Conservation (phyloP, 2,888 invertebrate species). For the Drosophila parthenogenetica region DNA sequence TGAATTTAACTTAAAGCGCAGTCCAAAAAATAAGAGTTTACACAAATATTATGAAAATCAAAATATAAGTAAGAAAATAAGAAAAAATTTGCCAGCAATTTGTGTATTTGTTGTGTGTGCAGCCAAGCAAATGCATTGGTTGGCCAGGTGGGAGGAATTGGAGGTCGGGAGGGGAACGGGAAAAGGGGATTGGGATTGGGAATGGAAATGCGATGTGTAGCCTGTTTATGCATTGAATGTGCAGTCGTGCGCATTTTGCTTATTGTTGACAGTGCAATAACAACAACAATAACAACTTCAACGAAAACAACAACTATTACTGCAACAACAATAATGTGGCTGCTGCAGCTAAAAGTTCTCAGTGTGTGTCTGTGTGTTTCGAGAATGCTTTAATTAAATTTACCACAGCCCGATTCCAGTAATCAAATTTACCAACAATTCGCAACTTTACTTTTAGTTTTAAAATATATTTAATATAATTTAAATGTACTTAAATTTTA, state of each 20-base stretch:
- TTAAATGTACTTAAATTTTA: background rate
- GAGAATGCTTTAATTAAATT: conserved; percentile 68
- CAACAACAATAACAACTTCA: conserved; percentile 41
- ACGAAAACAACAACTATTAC: conserved; percentile 24
- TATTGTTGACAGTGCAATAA: conserved; percentile 65
- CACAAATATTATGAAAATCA: conserved; percentile 17
- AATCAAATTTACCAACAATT: conserved; percentile 13
- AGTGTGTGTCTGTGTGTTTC: conserved; percentile 29
- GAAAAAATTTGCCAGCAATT: conserved; percentile 47
- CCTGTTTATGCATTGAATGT: conserved; percentile 56
- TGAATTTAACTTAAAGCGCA: conserved; percentile 42
- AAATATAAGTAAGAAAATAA: conserved; percentile 16
- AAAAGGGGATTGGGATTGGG: background rate
- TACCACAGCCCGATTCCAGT: conserved; percentile 21
- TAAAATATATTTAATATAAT: background rate
- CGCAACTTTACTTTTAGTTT: background rate
- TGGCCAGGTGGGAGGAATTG: conserved; percentile 26
- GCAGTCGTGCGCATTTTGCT: conserved; percentile 54
- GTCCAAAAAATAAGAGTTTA: conserved; percentile 22
- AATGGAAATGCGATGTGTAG: conserved; percentile 10
- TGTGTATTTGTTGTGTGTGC: conserved; percentile 58
- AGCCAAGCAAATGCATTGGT: conserved; percentile 50
- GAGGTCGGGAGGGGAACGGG: background rate
- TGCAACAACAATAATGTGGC: conserved; percentile 40
- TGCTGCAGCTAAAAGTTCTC: conserved; percentile 50